Evolutionary conservation across 2,113 vertebrate species (phyloP).

Genomic region (Seriola quinqueradiata): DNA sequence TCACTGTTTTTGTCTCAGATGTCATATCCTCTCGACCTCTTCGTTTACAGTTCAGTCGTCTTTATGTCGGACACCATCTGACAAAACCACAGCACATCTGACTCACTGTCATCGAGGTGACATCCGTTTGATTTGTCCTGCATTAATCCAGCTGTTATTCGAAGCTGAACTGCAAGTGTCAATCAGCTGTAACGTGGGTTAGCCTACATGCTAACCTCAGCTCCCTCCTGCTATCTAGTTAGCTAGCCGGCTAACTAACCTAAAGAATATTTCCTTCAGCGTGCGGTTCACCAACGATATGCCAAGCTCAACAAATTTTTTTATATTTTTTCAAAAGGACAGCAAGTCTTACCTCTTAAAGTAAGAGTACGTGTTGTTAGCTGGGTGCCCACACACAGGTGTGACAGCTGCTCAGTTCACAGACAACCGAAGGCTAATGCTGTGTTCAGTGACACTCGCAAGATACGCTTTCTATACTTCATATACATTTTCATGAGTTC

Average conservation of each 20-base stretch:
- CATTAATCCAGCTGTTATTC: not conserved
- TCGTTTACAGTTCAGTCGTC: not conserved
- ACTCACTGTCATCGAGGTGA: not conserved
- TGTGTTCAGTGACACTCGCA: conserved; percentile 15
- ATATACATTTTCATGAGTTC: not conserved
- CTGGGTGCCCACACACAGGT: conserved; percentile 17
- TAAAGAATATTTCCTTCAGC: not conserved
- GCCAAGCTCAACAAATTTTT: not conserved
- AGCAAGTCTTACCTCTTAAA: conserved; percentile 56
- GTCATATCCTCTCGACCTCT: not conserved
- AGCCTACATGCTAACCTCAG: conserved; percentile 42
- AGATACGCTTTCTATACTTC: accelerated
- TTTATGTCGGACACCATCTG: not conserved
- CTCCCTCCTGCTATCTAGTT: not conserved
- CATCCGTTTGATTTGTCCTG: not conserved
- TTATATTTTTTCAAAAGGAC: not conserved
- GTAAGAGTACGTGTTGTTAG: conserved; percentile 31
- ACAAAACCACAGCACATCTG: not conserved
- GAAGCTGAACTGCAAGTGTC: not conserved
- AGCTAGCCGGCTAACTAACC: conserved; percentile 25
- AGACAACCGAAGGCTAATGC: conserved; percentile 44
- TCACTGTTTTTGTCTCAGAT: not conserved
- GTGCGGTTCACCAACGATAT: not conserved
- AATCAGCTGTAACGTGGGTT: conserved; percentile 28
- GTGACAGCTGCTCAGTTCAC: conserved; percentile 72